Evolutionary conservation across 2,888 invertebrate genomes (phyloP), one percentile per base, ranked within the genome.

Genomic region (Orchesellides sinensis): DNA sequence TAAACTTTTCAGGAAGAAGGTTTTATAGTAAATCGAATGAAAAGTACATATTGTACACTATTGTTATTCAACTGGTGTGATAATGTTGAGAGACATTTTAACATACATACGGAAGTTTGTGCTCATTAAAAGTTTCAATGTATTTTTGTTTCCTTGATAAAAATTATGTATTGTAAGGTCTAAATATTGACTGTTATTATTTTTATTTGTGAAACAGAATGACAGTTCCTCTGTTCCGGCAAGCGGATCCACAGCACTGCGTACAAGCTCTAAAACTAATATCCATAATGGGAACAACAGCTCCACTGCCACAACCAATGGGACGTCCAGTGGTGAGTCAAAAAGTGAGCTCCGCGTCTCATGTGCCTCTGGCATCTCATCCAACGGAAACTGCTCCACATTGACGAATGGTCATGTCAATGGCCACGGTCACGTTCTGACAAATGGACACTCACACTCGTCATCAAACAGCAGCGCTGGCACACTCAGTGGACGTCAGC

Each of bases 251-350:
- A 87, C 86, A 65, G 88, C 88, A 47, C 86, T 88, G n/a, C 84
- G 87, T 10, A 88, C 87, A 45, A 87, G 87, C 83, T 87, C 88
- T 66, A 88, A 88, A 70, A 86, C 87, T 56, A 88, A 88, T 70
- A 87, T 88, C 63, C 87, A 87, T 73, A 88, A 87, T 74, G 88
- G 87, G 69, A 87, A 87, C 77, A 86, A 81, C 72, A 81, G 84
- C 77, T 84, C 85, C 49, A 86, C 87, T 40, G 83, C 83, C 49
- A 74, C 84, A 27, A 85, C 85, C 14, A 87, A 87, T 72, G 87
- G 88, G n/a, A 87, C 87, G 47, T 86, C 86, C 49, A 86, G 86
- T 77, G 88, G 88, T 12, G 88, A 88, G 83, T 86, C 87, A 54
- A 86, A 87, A 68, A 87, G 84, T 77, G 87, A 88, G 80, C 85